Percentiles rank a stretch among this genome's conserved stretches.
These are phyloP conservation scores for Lasioglossum marginatum DNA, from an alignment of 2,888 invertebrate species.

Conservation along the genomic window DNA sequence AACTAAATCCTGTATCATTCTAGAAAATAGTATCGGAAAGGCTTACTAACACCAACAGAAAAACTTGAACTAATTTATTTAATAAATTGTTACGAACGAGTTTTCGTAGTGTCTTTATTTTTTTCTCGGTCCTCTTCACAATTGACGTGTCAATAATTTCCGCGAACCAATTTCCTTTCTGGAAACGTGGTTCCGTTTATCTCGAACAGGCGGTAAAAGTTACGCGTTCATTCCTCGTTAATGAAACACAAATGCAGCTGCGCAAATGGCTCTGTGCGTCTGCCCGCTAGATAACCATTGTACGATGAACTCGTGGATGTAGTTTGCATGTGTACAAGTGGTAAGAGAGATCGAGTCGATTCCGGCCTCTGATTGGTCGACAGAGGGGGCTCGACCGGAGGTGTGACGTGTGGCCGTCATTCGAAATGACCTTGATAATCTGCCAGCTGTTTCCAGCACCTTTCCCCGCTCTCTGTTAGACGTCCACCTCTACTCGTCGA, in stretches of 20 bases:
- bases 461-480: conserved; percentile 46
- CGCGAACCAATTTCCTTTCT: no score
- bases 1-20: background rate
- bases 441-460: conserved; percentile 76
- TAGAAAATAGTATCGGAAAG: background rate
- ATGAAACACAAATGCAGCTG: background rate
- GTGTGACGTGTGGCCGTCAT: conserved; percentile 76
- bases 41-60: background rate
- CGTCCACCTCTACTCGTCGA: conserved; percentile 21
- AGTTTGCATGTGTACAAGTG: conserved; percentile 38
- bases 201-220: background rate
- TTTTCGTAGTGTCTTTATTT: conserved; percentile 3
- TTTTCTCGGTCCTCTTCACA: background rate
- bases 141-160: no score
- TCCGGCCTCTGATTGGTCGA: conserved; percentile 72
- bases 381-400: conserved; percentile 76
- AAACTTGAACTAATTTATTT: conserved; percentile 8
- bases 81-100: conserved; percentile 11
- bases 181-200: background rate
- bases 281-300: conserved; percentile 24
- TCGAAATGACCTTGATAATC: conserved; percentile 76
- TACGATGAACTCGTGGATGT: conserved; percentile 49
- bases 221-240: background rate
- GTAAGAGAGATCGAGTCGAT: conserved; percentile 38
- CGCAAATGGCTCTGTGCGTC: conserved; percentile 7